These are phyloP conservation scores for Streptopelia turtur DNA, from an alignment of 2,797 vertebrate genomes.

Conservation along the genomic window DNA sequence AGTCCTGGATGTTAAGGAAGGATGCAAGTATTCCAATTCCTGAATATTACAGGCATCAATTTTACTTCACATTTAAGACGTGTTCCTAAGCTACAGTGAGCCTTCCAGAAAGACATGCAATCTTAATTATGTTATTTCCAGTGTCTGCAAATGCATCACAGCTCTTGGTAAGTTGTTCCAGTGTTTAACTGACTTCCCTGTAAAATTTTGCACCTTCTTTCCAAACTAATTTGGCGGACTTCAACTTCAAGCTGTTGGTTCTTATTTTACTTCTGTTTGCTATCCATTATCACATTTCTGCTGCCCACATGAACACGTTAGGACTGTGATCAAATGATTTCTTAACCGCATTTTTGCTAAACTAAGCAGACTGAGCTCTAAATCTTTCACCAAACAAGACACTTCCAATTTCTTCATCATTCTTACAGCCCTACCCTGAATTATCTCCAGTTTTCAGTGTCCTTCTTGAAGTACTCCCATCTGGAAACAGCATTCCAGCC, in stretches of 20 bases:
- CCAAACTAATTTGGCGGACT: not conserved
- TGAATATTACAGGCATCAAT: not conserved
- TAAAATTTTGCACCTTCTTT: not conserved
- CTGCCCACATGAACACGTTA: not conserved
- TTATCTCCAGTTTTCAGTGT: not conserved
- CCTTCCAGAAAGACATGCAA: not conserved
- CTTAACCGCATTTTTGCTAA: not conserved
- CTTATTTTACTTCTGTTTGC: not conserved
- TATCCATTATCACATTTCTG: not conserved
- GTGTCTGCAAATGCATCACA: not conserved
- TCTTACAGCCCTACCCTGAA: not conserved
- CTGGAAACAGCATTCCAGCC: not conserved
- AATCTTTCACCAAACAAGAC: not conserved
- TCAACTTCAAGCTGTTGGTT: not conserved
- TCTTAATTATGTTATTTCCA: not conserved
- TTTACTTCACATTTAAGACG: not conserved
- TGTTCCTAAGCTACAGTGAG: not conserved
- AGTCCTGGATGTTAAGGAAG: not conserved
- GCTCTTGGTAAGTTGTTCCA: not conserved
- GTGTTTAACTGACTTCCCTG: not conserved
- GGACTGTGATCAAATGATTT: not conserved
- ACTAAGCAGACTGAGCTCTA: not conserved
- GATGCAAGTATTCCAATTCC: accelerated
- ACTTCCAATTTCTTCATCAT: conserved; percentile 11
- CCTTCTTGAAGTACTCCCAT: not conserved